These are phyloP conservation scores for Phalloptychus januarius DNA, from an alignment of 2,797 vertebrate species.

Conservation along the genomic window DNA sequence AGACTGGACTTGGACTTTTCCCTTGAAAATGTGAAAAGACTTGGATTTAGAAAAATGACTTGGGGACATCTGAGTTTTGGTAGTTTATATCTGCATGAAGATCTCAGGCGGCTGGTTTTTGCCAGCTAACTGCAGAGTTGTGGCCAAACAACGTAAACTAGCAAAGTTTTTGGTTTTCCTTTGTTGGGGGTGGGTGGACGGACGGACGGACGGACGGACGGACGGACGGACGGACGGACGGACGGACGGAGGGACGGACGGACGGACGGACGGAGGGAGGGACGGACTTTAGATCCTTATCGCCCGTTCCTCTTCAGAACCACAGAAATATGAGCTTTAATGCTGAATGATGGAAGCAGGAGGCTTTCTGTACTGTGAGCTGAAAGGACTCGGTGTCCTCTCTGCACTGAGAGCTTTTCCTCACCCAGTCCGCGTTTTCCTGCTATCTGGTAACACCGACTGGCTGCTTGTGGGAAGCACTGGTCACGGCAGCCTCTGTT, in stretches of 20 bases:
- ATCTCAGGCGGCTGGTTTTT: neutral
- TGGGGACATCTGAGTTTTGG: too few relatives aligned
- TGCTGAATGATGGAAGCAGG: neutral
- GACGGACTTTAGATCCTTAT: too few relatives aligned
- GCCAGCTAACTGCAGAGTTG: neutral
- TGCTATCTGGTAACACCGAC: slow-evolving; percentile 11
- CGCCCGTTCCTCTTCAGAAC: too few relatives aligned
- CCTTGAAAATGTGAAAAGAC: neutral
- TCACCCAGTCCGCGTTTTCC: slow-evolving; percentile 3
- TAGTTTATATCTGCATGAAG: neutral
- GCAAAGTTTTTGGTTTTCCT: too few relatives aligned
- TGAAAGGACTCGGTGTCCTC: neutral
- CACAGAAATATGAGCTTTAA: neutral
- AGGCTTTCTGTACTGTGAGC: neutral
- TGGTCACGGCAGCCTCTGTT: slow-evolving; percentile 49
- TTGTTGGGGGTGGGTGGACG: too few relatives aligned
- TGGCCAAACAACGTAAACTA: neutral
- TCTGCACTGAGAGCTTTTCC: neutral
- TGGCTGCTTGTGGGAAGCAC: slow-evolving; percentile 22
- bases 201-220: too few relatives aligned
- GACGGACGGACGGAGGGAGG: too few relatives aligned
- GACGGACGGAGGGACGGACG: too few relatives aligned
- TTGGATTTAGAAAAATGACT: too few relatives aligned
- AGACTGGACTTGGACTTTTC: neutral
- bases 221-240: too few relatives aligned